Conservation (phyloP, 2,113 vertebrate species). For the Australoheros scitulus region DNA sequence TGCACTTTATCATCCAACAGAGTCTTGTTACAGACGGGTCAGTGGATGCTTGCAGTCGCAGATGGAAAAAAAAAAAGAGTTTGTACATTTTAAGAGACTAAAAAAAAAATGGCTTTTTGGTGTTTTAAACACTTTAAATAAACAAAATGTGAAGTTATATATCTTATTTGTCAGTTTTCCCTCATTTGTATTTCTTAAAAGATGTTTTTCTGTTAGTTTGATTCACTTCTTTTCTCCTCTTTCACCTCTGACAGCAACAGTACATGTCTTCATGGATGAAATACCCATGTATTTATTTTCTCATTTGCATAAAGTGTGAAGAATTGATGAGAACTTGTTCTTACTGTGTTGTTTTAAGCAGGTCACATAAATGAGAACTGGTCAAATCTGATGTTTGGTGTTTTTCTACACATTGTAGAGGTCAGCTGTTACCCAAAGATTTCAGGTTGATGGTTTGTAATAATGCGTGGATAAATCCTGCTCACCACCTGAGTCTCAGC, state of each 20-base stretch:
- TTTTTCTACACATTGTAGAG: neutral
- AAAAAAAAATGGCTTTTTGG: neutral
- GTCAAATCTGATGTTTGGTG: neutral
- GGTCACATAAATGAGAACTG: neutral
- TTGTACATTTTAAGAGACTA: neutral
- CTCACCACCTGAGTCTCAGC: neutral
- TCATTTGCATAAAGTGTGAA: neutral
- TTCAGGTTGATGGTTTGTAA: neutral
- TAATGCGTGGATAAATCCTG: neutral
- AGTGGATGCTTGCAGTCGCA: conserved; percentile 19
- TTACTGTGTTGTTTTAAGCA: neutral
- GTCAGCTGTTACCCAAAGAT: neutral
- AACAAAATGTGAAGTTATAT: no score
- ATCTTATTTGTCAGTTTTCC: no score
- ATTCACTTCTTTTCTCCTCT: no score
- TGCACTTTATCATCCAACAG: conserved; percentile 16
- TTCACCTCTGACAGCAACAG: no score
- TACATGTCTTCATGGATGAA: no score
- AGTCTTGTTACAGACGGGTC: conserved; percentile 16
- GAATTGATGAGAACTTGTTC: neutral
- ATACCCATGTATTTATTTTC: no score
- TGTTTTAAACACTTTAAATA: neutral
- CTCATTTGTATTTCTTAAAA: no score
- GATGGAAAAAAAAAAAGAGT: conserved; percentile 2
- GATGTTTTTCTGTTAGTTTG: no score